A percentile compares a stretch with the other conserved stretches of the same genome.
These are phyloP conservation scores for Ophioninae sp. DNA, from an alignment of 2,888 invertebrate species.

Conservation along the genomic window DNA sequence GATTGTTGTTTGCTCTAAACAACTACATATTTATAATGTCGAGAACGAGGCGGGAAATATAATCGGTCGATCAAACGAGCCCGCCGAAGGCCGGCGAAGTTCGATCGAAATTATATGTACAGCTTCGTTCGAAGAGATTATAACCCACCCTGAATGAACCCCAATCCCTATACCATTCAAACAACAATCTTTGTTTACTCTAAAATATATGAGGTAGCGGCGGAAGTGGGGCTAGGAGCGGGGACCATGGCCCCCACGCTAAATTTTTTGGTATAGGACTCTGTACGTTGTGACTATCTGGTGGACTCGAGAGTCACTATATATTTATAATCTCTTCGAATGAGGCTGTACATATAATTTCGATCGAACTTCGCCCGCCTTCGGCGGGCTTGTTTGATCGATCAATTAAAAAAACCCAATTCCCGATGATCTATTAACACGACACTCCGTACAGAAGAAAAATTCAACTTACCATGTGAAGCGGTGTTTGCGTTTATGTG, in stretches of 20 bases:
- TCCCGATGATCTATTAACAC: too few relatives aligned
- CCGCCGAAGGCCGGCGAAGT: too few relatives aligned
- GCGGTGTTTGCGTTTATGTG: too few relatives aligned
- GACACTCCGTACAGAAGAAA: too few relatives aligned
- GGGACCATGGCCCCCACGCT: background rate
- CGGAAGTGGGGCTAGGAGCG: background rate
- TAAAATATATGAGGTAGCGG: background rate
- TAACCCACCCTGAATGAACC: conserved; percentile 21
- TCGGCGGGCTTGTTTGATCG: too few relatives aligned
- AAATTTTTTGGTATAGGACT: background rate
- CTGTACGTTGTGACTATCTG: background rate
- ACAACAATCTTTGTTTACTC: conserved; percentile 9
- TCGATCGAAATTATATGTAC: conserved; percentile 5
- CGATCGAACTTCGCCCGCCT: background rate
- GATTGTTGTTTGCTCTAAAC: conserved; percentile 38
- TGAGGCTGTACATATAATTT: background rate
- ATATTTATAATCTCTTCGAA: background rate
- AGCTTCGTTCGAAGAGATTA: conserved; percentile 6
- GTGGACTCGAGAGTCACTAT: too few relatives aligned
- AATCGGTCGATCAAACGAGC: background rate
- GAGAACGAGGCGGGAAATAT: conserved; percentile 33
- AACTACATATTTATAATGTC: conserved; percentile 27
- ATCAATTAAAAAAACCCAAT: too few relatives aligned
- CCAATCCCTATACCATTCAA: conserved; percentile 9
- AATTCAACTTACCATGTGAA: too few relatives aligned